Evolutionary conservation across 2,888 invertebrate species (phyloP), one percentile per base, ranked within the genome.

Genomic region (Julus scandinavius): DNA sequence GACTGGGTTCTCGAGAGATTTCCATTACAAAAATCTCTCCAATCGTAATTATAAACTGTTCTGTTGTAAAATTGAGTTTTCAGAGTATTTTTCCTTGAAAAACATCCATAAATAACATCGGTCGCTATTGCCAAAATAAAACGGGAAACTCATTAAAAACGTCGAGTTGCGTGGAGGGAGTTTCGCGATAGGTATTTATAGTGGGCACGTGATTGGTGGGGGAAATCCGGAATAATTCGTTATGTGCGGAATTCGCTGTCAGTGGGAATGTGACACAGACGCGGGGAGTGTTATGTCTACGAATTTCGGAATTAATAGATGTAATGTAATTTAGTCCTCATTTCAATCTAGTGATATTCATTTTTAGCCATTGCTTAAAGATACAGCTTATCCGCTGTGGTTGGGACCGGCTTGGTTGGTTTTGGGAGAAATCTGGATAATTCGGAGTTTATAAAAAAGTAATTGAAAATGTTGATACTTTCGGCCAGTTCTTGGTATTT

Each of bases 91-190:
- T 72, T 72, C 72, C 72, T 72, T 72, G 72, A 29, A 72, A 72
- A 72, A 72, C 72, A 72, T 72, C 72, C 72, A 29, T 20, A 72
- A 72, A 72, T 72, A 72, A 72, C 72, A 72, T 72, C 72, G 72
- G 72, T 20, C 72, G 29, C 29, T 72, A 29, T 72, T 72, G 72
- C 72, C 72, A 72, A 72, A 72, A 72, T 72, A 20, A 20, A 72
- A 72, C 72, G 29, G 72, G 29, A 72, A 72, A 72, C 72, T 72
- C 72, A 72, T 72, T 29, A 72, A 72, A 72, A 29, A 72, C 72
- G 72, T 7, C 72, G 72, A 72, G 72, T 72, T 72, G 72, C 72
- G n/a, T n/a, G 20, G n/a, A 63, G 63, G 63, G 63, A 63, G 63
- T n/a, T 11, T 63, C 63, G 4, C 63, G 20, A 9, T 72, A 29